A percentile compares a stretch with the other conserved stretches of the same genome.
Evolutionary conservation across 35 echinoderm and acorn worm species (phyloP).

Genomic region (Lytechinus variegatus): DNA sequence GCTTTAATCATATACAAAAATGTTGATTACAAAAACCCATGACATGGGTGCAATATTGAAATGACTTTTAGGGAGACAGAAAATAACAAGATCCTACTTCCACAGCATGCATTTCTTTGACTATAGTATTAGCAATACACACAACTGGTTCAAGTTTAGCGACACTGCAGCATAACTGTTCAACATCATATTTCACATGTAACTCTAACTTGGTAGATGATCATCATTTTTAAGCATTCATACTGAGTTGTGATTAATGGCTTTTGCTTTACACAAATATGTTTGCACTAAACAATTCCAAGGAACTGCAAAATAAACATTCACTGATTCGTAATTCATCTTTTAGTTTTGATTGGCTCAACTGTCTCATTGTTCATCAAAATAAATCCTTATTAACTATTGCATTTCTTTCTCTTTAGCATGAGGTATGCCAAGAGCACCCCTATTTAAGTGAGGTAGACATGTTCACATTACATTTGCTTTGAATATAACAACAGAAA

Average conservation of each 20-base stretch:
- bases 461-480: slow-evolving; percentile 36
- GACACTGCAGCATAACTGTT: neutral
- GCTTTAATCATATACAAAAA: too few species aligned
- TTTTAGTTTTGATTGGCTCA: neutral
- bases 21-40: neutral
- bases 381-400: neutral
- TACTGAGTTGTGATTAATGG: neutral
- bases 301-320: neutral
- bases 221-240: neutral
- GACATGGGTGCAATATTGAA: neutral
- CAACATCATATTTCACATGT: neutral
- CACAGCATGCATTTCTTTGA: neutral
- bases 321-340: neutral
- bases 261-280: neutral
- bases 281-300: neutral
- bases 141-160: neutral
- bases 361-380: neutral
- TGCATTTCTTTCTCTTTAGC: neutral
- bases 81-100: neutral
- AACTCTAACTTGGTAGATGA: neutral
- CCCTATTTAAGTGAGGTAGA: slow-evolving; percentile 35
- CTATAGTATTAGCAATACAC: neutral
- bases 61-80: neutral
- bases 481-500: slow-evolving; percentile 12
- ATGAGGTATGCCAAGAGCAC: slow-evolving; percentile 21